Percentiles rank a stretch among this genome's conserved stretches.
These are phyloP conservation scores for Aphelocoma californica DNA, from an alignment of 2,797 vertebrate species.

Conservation along the genomic window DNA sequence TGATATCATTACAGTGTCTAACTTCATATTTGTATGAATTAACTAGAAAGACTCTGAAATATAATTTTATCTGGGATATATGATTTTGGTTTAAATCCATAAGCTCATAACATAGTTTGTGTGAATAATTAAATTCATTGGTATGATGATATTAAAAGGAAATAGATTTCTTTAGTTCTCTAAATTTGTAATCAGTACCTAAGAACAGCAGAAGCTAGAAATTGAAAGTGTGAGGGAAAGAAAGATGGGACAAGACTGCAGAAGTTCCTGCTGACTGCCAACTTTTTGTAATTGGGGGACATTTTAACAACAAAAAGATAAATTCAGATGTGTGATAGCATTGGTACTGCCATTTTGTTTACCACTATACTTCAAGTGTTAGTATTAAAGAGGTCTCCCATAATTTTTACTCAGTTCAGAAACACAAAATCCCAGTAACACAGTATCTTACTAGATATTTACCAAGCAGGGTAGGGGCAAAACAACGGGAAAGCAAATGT, in stretches of 20 bases:
- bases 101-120: not conserved
- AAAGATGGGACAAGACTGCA: not conserved
- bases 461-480: not conserved
- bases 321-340: not conserved
- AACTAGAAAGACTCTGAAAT: not conserved
- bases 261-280: not conserved
- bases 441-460: not conserved
- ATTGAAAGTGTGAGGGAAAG: not conserved
- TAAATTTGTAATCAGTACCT: not conserved
- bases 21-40: not conserved
- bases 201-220: not conserved
- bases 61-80: not conserved
- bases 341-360: not conserved
- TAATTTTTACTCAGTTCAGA: not conserved
- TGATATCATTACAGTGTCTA: not conserved
- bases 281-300: not conserved
- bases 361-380: not conserved
- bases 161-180: not conserved
- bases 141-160: not conserved
- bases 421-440: not conserved
- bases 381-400: not conserved
- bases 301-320: not conserved
- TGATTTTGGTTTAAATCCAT: not conserved
- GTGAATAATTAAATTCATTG: not conserved
- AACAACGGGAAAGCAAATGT: not conserved